Base-by-base conservation (phyloP, 1,140 invertebrate genomes). In the Polypedilum vanderplanki region DNA sequence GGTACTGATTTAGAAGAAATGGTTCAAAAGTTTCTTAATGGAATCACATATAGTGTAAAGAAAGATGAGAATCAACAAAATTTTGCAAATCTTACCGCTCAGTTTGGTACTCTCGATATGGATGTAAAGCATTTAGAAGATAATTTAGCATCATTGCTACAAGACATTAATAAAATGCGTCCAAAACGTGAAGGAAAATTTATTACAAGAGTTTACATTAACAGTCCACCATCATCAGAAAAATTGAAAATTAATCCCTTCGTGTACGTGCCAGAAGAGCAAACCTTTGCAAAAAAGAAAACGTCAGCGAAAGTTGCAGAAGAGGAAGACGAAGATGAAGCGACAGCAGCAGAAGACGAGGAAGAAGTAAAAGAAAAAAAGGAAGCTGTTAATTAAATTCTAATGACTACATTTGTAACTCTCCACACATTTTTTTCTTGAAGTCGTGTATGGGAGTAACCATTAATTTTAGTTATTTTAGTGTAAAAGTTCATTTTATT, bases 81-180 rank as follows among this genome's bases (percentile, higher is more conserved):
- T 80, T 94, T 88, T 84, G 92, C 89, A 2, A 80, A 81, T 41
- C 85, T 91, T 64, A 84, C 88, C 74, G 82, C 89, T 10, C 80
- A 85, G 18, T 84, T 94, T 79, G 93, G 93, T 77, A 87, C 82
- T 76, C 79, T 94, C 33, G 81, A 89, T 78, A 94, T 94, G 91
- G 86, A 90, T 8, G 77, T 78, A 1, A 83, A 87, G 76, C 83
- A 90, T 57, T 83, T 94, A 70, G 89, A 90, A 79, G 89, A 89
- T 77, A 95, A 95, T 80, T 86, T 93, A 77, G 79, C 79, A 65
- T 80, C 83, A 0, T 76, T 93, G 73, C 75, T 94, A 18, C 83
- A 87, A 76, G 88, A 92, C 81, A 78, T 93, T 73, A 82, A 90
- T 77, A 77, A 77, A 1, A 83, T 83, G 67, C 85, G 87, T 76